Percentiles rank a stretch among this genome's conserved stretches.
Conservation (phyloP, 2,888 invertebrate genomes). For the Ichneumon xanthorius region DNA sequence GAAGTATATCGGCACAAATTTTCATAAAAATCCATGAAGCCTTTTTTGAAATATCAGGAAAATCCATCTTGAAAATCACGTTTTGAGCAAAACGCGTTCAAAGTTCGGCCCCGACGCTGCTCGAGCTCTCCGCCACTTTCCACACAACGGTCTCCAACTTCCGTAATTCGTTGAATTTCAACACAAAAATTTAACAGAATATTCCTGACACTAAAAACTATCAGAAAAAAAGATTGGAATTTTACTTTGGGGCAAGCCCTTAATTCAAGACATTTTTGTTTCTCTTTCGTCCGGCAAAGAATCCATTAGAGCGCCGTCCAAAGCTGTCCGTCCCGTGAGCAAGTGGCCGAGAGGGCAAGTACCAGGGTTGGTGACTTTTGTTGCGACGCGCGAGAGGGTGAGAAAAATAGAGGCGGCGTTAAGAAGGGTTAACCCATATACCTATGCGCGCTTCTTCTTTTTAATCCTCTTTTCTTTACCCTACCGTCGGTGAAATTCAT, state of each 20-base stretch:
- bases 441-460: constrained; percentile 11
- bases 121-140: no score
- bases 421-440: constrained; percentile 11
- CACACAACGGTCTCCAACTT: no score
- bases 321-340: neutral
- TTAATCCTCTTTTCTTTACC: constrained; percentile 26
- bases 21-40: no score
- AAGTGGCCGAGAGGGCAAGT: constrained; percentile 2
- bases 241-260: neutral
- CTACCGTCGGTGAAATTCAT: constrained; percentile 20
- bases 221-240: no score
- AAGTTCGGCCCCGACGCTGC: no score
- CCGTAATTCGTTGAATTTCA: no score
- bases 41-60: no score
- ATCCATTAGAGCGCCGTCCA: neutral
- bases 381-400: neutral
- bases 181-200: no score
- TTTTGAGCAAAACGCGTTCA: no score
- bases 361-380: constrained; percentile 8
- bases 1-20: no score
- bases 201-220: no score
- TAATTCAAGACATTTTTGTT: neutral
- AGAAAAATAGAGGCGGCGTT: neutral
- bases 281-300: neutral
- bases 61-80: no score